Evolutionary conservation across 1,140 invertebrate genomes (phyloP), one percentile per base, ranked within the genome.

Genomic region (Hylaeus anthracinus): DNA sequence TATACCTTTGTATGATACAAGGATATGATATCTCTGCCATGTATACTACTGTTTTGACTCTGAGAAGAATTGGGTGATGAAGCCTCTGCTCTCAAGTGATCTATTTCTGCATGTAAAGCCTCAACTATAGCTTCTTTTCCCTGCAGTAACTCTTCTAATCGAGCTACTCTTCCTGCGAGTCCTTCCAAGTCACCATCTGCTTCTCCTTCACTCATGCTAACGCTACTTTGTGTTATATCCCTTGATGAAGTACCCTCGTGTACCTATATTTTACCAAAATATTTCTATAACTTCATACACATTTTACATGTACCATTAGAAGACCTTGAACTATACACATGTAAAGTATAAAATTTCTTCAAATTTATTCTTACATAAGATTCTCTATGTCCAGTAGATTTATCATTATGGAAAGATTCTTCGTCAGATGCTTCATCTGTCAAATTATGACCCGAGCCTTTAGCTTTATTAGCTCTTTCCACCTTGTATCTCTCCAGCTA

Each of bases 151-250:
- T 93, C 91, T 81, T 92, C 87, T 14, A 94, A 82, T 72, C 91
- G 89, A 45, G 90, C 91, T 0, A 93, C 91, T 60, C 92, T 88
- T 53, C 90, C 91, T 8, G 92, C 90, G 70, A 93, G 89, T 15
- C 90, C 91, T 73, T 94, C 92, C 14, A 93, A 84, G 73, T 94
- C 92, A n/a, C 85, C 89, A 76, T 93, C 92, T 6, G 89, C 92
- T 76, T 93, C 93, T 64, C 92, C 92, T 82, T 94, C 93, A 43
- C 92, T 93, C 86, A 93, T 90, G n/a, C 91, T 92, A 14, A 92
- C 86, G 39, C 91, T 92, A 39, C 90, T 91, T 41, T 92, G 86
- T 1, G 91, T 91, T 43, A 92, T 71, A 60, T 92, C 91, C 64
- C 86, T 85, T 2, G 88, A 91, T 0, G 89, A 91, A 55, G 82